Conservation (phyloP, 2,113 vertebrate species). For the Apteryx mantelli region DNA sequence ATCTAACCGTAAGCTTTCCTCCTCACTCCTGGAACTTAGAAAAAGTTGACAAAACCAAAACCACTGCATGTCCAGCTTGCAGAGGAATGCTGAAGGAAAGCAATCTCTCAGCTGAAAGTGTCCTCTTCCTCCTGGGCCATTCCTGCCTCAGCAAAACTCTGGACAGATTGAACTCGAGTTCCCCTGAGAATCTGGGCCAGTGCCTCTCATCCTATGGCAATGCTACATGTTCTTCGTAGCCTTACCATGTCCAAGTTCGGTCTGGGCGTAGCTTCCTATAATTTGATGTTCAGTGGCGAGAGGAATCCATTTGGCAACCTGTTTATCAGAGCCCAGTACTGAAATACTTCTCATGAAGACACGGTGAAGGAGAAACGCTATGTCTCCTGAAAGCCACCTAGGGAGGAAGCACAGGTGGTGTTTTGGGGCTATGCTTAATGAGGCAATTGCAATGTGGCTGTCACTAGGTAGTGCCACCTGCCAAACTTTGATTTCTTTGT, state of each 20-base stretch:
- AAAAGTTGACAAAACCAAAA: neutral
- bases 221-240: neutral
- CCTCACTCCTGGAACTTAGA: neutral
- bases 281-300: constrained; percentile 56
- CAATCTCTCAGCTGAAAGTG: neutral
- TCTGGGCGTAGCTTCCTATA: constrained; percentile 77
- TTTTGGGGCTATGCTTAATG: neutral
- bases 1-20: neutral
- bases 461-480: neutral
- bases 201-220: neutral
- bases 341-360: constrained; percentile 70
- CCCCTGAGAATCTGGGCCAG: neutral
- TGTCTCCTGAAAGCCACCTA: constrained; percentile 64
- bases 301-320: constrained; percentile 77
- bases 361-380: constrained; percentile 20
- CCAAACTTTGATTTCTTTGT: neutral
- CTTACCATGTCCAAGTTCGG: constrained; percentile 83
- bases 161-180: neutral
- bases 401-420: neutral
- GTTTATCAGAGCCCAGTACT: constrained; percentile 76
- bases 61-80: neutral
- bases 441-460: neutral
- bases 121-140: neutral
- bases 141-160: neutral
- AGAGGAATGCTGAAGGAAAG: neutral